Evolutionary conservation across 2,888 invertebrate genomes (phyloP), one percentile per base, ranked within the genome.

Genomic region (Cryptus viduatorius): DNA sequence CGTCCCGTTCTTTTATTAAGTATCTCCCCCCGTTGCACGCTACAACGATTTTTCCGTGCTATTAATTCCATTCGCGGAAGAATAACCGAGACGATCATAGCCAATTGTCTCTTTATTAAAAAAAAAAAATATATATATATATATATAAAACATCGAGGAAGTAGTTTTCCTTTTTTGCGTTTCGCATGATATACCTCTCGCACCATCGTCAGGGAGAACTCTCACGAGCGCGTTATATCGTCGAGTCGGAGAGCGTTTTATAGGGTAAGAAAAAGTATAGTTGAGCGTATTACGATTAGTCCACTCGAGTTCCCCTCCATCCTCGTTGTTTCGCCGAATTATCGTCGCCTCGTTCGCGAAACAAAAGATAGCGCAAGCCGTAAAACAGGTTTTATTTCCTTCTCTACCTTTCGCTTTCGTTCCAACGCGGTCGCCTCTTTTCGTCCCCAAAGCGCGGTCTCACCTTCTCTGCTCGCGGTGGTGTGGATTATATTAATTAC

Each of bases 31-130:
- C n/a, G 50, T 76, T 69, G 56, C 75, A 84, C 64, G 86, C 77
- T 81, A 85, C 79, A 65, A 72, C 65, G 72, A 85, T 59, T 81
- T 80, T 87, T 81, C 78, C 87, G 86, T 78, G 67, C 87, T 84
- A 83, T 84, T 84, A 77, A 83, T 71, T 86, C 48, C 53, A 37
- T 24, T 44, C 19, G n/a, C 56, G 37, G 48, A 59, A 78, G 59
- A 31, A 78, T 37, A 29, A 14, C 19, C 12, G 61, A 78, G 59
- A 67, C 59, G n/a, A 68, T 46, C 69, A 78, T 69, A 65, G 80
- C 77, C 76, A 65, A 59, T 61, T 53, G 42, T 56, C 16, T 56
- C 7, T 65, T 65, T 14, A 53, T 46, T 46, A 16, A 29, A 61
- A 37, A 3, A 37, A 3, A 37, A 0, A 37, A 7, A 37, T 37